Percentiles rank a stretch among this genome's conserved stretches.
Evolutionary conservation across 2,888 invertebrate species (phyloP).

Genomic region (Aleiodes leptofemur): DNA sequence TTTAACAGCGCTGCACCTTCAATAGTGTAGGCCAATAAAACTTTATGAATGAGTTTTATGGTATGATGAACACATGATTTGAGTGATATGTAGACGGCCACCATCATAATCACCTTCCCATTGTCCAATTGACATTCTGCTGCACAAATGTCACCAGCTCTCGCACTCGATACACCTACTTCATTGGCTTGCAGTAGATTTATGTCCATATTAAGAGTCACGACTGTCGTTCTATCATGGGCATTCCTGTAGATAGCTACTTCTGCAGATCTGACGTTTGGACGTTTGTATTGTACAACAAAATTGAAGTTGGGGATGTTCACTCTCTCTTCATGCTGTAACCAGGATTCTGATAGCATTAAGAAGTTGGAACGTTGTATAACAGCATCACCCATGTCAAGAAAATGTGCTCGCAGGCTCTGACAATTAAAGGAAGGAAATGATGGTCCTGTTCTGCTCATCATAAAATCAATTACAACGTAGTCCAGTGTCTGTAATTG

Average conservation of each 20-base stretch:
- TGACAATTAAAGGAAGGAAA: slow-evolving; percentile 47
- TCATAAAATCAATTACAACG: slow-evolving; percentile 3
- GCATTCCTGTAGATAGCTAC: slow-evolving; percentile 43
- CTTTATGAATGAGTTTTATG: no score
- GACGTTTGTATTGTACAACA: slow-evolving; percentile 43
- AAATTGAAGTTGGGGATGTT: slow-evolving; percentile 47
- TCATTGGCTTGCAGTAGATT: slow-evolving; percentile 8
- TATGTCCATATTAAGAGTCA: slow-evolving; percentile 35
- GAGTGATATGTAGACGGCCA: no score
- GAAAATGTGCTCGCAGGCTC: slow-evolving; percentile 45
- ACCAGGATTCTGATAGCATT: slow-evolving; percentile 45
- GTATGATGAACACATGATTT: no score
- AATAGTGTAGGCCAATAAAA: no score
- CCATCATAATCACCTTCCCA: no score
- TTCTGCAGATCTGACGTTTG: slow-evolving; percentile 35
- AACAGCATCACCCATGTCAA: slow-evolving; percentile 43
- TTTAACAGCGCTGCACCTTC: no score
- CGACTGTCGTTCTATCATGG: slow-evolving; percentile 9
- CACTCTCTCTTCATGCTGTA: slow-evolving; percentile 40
- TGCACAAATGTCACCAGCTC: no score
- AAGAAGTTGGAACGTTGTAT: slow-evolving; percentile 40
- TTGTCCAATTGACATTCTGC: no score
- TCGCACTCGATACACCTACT: no score
- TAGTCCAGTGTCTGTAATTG: not conserved
- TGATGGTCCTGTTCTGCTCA: slow-evolving; percentile 13